Base-by-base conservation (phyloP, 2,888 invertebrate genomes). In the Eutolmus rufibarbis region DNA sequence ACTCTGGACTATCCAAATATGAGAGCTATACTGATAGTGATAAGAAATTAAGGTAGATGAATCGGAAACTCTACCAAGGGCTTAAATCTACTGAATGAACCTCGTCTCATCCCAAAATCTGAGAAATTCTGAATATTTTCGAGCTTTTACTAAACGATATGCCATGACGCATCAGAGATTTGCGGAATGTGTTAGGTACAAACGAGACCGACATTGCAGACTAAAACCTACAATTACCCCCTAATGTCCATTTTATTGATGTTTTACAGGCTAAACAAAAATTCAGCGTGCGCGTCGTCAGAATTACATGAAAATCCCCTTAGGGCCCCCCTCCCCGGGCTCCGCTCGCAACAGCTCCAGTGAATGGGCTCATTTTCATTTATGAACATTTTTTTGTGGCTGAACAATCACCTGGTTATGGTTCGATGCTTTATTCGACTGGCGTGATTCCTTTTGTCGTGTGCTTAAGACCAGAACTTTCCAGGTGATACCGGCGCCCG, bases 371-470 rank as follows among this genome's bases (percentile, higher is more conserved):
- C 40, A 40, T 78, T 78, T 78, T 78, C 78, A 78, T 78, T 78
- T 66, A 43, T 78, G 78, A 43, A 37, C 31, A 19, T 57, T 85
- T 85, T 85, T 86, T 84, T 84, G 57, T 84, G 23, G n/a, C 76
- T 66, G 84, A 84, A 84, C 84, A 84, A 78, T 86, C 78, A 78
- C 78, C 37, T 66, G 86, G 86, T 86, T 77, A 87, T 87, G 87
- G 81, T 87, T 74, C 74, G 87, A 81, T 87, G 79, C 79, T 12
- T 81, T 37, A 87, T 87, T 46, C 87, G 87, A 34, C 79, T 87
- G 87, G 87, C 87, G 87, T 87, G 81, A 87, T 87, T 87, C 87
- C 87, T 87, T 87, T 87, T 87, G 87, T 87, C 87, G 87, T 87
- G 87, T 87, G 87, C 87, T 87, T 40, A 81, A 81, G 46, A 74